Percentiles rank a stretch among this genome's conserved stretches.
These are phyloP conservation scores for Lacerta bilineata DNA, from an alignment of 2,797 vertebrate species.

Conservation along the genomic window DNA sequence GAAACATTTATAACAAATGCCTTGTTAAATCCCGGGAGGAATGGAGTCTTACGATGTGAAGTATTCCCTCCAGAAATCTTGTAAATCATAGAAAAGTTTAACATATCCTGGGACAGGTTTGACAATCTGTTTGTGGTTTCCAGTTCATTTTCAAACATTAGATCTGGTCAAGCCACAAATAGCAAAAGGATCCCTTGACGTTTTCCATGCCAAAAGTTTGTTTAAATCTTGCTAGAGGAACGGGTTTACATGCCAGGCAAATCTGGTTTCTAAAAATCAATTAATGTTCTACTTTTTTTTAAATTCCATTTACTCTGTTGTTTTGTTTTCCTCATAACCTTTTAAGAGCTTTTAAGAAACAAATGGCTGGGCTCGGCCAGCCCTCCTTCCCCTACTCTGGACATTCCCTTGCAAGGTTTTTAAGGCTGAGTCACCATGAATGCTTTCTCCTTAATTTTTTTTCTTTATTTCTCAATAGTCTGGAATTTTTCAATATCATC, in stretches of 20 bases:
- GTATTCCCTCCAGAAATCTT: conserved; percentile 67
- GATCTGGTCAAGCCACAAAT: conserved; percentile 68
- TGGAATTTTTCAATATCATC: conserved; percentile 37
- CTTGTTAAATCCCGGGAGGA: conserved; percentile 65
- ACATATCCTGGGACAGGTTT: conserved; percentile 70
- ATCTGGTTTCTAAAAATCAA: conserved; percentile 54
- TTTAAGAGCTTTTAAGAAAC: background rate
- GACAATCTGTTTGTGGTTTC: conserved; percentile 76
- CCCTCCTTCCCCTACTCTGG: background rate
- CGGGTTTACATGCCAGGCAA: conserved; percentile 40
- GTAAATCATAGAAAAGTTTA: conserved; percentile 73
- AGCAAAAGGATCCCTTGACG: conserved; percentile 48
- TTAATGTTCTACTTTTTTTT: conserved; percentile 24
- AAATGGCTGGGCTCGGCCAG: background rate
- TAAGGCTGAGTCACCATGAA: rapidly evolving
- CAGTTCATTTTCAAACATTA: conserved; percentile 52
- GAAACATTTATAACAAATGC: conserved; percentile 69
- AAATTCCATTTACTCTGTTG: background rate
- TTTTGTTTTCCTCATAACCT: background rate
- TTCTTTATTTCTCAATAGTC: background rate
- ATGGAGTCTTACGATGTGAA: conserved; percentile 60
- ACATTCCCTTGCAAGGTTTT: background rate
- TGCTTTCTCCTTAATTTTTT: rapidly evolving
- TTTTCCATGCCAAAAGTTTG: conserved; percentile 35
- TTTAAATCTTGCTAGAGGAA: conserved; percentile 35